Conservation (phyloP, 37 sponge, comb jelly and placozoan species). For the Haliclona indistincta region DNA sequence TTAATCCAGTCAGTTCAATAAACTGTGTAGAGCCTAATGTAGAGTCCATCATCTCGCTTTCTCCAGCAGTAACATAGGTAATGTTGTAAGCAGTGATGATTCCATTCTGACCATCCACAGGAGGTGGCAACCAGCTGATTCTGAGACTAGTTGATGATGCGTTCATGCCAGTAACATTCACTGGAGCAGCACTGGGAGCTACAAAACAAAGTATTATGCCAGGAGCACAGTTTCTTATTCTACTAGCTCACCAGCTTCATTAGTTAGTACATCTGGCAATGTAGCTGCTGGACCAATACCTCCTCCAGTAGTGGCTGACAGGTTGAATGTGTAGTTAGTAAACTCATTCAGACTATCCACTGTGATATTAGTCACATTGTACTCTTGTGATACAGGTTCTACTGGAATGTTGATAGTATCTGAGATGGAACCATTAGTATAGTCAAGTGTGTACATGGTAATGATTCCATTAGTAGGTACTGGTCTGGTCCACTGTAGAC, state of each 20-base stretch:
- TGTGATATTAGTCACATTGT: constrained; percentile 4
- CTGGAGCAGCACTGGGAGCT: constrained; percentile 20
- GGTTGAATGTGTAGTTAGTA: constrained; percentile 38
- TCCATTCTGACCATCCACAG: constrained; percentile 44
- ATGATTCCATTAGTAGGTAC: constrained; percentile 22
- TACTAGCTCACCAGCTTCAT: constrained; percentile 16
- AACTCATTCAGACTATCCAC: constrained; percentile 23
- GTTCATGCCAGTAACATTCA: constrained; percentile 4
- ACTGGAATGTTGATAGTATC: too few species aligned
- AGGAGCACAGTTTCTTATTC: neutral
- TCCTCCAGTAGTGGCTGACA: constrained; percentile 45
- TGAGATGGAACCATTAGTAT: too few species aligned
- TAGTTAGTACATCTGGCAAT: constrained; percentile 1
- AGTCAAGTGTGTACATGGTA: neutral
- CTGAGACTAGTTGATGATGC: constrained; percentile 7
- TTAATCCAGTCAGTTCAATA: constrained; percentile 12
- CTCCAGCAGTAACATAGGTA: neutral
- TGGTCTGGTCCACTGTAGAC: constrained; percentile 23
- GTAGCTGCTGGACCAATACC: constrained; percentile 29
- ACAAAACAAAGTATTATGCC: neutral
- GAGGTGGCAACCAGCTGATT: constrained; percentile 44
- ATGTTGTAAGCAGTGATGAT: constrained; percentile 35
- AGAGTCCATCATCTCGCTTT: neutral
- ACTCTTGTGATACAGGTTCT: neutral
- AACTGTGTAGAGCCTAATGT: neutral